A percentile compares a stretch with the other conserved stretches of the same genome.
These are phyloP conservation scores for Trichomycterus rosablanca DNA, from an alignment of 2,113 vertebrate species.

Conservation along the genomic window DNA sequence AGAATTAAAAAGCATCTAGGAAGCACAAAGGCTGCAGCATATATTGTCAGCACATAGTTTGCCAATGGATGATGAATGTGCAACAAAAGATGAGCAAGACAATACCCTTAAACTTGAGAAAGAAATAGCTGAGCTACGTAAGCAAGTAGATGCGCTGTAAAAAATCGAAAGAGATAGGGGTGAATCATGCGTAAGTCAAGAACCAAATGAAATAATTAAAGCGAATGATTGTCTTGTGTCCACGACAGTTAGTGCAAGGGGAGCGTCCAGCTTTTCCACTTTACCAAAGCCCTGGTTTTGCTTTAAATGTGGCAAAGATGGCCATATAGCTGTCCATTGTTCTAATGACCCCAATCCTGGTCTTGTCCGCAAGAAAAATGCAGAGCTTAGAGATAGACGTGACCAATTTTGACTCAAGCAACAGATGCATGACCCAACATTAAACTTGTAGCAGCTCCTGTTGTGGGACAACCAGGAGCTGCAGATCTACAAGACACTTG, in stretches of 20 bases:
- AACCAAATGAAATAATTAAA: neutral
- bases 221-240: neutral
- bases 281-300: slow-evolving; percentile 26
- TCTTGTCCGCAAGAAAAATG: slow-evolving; percentile 11
- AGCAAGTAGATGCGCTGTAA: slow-evolving; percentile 7
- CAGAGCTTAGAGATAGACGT: slow-evolving; percentile 16
- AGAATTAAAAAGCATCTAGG: slow-evolving; percentile 33
- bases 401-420: neutral
- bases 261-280: neutral
- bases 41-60: slow-evolving; percentile 19
- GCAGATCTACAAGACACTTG: neutral
- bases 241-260: neutral
- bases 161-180: neutral
- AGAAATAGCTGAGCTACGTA: slow-evolving; percentile 8
- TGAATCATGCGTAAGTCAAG: too few relatives aligned
- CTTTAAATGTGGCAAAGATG: slow-evolving; percentile 37
- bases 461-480: slow-evolving; percentile 29
- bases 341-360: slow-evolving; percentile 17
- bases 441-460: slow-evolving; percentile 36
- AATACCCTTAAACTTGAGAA: slow-evolving; percentile 12
- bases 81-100: neutral
- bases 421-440: neutral
- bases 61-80: neutral
- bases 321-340: slow-evolving; percentile 24
- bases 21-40: slow-evolving; percentile 9